Conservation (phyloP, 2,888 invertebrate species). For the Leucophora obtusa region DNA sequence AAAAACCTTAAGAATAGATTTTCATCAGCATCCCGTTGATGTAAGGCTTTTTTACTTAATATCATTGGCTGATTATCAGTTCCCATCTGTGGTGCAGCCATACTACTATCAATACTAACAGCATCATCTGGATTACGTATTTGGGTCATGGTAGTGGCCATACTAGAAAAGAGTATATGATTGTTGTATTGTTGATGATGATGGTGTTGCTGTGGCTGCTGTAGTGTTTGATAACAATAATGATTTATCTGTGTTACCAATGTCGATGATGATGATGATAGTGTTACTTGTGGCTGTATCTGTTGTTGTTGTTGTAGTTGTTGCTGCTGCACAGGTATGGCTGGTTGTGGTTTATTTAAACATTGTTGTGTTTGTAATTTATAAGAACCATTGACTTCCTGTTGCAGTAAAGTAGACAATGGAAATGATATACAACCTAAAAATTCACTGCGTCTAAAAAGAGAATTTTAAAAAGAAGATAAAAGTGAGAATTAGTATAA, state of each 20-base stretch:
- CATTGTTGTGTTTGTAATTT: constrained; percentile 85
- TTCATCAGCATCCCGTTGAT: constrained; percentile 85
- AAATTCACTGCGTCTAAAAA: constrained; percentile 94
- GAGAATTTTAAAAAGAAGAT: constrained; percentile 70
- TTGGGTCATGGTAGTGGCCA: constrained; percentile 64
- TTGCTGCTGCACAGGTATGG: constrained; percentile 60
- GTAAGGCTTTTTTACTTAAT: constrained; percentile 81
- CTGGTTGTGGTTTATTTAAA: constrained; percentile 79
- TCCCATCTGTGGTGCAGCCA: constrained; percentile 60
- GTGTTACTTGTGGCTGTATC: constrained; percentile 33
- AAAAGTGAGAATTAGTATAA: neutral
- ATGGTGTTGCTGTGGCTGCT: constrained; percentile 61
- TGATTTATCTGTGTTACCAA: constrained; percentile 11
- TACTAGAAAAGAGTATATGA: constrained; percentile 44
- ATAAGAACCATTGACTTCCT: constrained; percentile 85
- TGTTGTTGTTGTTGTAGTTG: constrained; percentile 52
- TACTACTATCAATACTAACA: constrained; percentile 75
- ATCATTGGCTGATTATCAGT: constrained; percentile 70
- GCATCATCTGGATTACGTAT: constrained; percentile 78
- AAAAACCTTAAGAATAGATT: constrained; percentile 87
- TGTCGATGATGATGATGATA: constrained; percentile 10
- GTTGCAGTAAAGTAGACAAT: constrained; percentile 87
- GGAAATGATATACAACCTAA: constrained; percentile 96
- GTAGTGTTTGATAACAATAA: constrained; percentile 32
- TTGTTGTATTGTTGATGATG: constrained; percentile 15